These are phyloP conservation scores for Graphium colonna DNA, from an alignment of 2,888 invertebrate genomes.

Conservation along the genomic window DNA sequence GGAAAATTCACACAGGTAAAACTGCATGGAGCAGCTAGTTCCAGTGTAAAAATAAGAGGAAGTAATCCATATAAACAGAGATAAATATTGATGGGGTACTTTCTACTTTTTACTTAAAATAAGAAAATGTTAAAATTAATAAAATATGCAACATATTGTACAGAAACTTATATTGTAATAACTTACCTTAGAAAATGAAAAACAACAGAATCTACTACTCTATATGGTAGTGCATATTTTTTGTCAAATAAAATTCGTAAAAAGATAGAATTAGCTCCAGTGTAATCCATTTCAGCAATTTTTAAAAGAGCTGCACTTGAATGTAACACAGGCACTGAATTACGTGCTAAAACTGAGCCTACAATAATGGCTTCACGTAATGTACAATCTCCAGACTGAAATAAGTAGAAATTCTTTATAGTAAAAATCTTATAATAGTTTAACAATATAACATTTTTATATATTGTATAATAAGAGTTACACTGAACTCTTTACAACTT, in stretches of 20 bases:
- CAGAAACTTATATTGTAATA: background rate
- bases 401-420: constrained; percentile 4
- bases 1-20: no score
- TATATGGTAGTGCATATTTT: constrained; percentile 97
- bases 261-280: constrained; percentile 97
- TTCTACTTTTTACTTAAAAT: no score
- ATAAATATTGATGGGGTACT: no score
- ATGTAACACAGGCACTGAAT: constrained; percentile 96
- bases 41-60: no score
- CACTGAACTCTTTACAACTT: no score
- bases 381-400: constrained; percentile 93
- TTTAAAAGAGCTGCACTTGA: constrained; percentile 96
- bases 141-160: background rate
- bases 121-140: background rate
- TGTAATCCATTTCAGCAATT: constrained; percentile 98
- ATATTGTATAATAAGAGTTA: no score
- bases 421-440: no score
- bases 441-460: no score
- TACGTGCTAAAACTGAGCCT: constrained; percentile 93
- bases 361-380: constrained; percentile 97
- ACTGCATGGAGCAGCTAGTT: no score
- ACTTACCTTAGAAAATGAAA: constrained; percentile 94
- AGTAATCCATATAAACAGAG: no score
- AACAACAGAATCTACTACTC: constrained; percentile 96
- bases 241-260: constrained; percentile 96